Conservation (phyloP, 2,113 vertebrate genomes). For the Odontesthes bonariensis region DNA sequence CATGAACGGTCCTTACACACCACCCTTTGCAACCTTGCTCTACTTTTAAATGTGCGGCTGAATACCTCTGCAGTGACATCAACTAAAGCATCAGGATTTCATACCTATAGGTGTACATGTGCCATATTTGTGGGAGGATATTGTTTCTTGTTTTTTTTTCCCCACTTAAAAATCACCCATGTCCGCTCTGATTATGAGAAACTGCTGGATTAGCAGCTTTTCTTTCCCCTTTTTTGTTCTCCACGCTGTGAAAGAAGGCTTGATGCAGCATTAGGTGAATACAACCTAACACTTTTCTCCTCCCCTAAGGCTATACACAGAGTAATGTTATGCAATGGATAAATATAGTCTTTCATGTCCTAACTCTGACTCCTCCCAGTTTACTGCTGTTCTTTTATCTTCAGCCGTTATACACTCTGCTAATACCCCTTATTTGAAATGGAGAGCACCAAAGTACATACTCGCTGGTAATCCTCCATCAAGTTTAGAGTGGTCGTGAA, state of each 20-base stretch:
- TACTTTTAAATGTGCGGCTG: conserved; percentile 2
- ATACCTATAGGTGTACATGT: background rate
- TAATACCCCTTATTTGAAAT: conserved; percentile 57
- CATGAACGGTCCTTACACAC: conserved; percentile 38
- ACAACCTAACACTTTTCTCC: conserved; percentile 50
- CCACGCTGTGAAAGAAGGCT: conserved; percentile 15
- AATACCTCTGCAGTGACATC: conserved; percentile 1
- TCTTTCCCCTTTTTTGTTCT: conserved; percentile 5
- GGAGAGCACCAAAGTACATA: conserved; percentile 51
- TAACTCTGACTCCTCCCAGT: conserved; percentile 59
- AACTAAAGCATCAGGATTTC: background rate
- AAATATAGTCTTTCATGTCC: conserved; percentile 73
- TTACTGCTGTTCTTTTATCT: conserved; percentile 63
- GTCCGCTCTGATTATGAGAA: conserved; percentile 33
- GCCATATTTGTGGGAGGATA: conserved; percentile 1
- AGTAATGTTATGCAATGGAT: conserved; percentile 65
- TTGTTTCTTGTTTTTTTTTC: background rate
- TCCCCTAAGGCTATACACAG: conserved; percentile 55
- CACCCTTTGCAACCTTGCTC: conserved; percentile 12
- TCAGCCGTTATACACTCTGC: conserved; percentile 29
- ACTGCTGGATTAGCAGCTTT: conserved; percentile 6
- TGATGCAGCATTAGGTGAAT: conserved; percentile 63
- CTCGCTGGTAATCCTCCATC: conserved; percentile 42
- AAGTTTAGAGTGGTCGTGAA: conserved; percentile 29
- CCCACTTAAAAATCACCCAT: background rate